These are phyloP conservation scores for Sebastes vulpes DNA, from an alignment of 2,797 vertebrate genomes.

Conservation along the genomic window DNA sequence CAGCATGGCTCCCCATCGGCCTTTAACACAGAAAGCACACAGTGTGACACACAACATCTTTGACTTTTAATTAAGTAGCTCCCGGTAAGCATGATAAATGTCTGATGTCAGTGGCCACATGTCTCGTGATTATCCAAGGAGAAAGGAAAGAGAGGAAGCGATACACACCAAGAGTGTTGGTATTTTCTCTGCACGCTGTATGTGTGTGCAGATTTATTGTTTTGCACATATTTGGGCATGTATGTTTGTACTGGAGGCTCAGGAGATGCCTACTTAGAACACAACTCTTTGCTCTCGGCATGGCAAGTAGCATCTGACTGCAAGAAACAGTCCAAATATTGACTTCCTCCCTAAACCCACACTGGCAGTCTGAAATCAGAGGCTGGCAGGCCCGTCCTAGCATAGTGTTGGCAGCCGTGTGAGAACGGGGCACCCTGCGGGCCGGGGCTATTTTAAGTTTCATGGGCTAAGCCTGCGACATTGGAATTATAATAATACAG, in stretches of 20 bases:
- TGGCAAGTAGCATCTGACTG: constrained; percentile 71
- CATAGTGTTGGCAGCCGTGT: constrained; percentile 62
- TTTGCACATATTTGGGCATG: constrained; percentile 33
- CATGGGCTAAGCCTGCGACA: constrained; percentile 43
- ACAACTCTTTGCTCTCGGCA: constrained; percentile 52
- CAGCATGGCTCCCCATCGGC: constrained; percentile 2
- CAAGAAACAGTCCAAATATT: constrained; percentile 83
- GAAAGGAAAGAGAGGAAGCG: background rate
- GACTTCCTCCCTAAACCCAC: constrained; percentile 77
- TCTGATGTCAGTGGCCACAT: constrained; percentile 13
- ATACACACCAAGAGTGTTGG: background rate
- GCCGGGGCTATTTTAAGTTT: constrained; percentile 70
- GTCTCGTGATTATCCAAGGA: constrained; percentile 21
- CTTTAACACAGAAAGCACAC: constrained; percentile 25
- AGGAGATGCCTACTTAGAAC: constrained; percentile 41
- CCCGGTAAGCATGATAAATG: constrained; percentile 29
- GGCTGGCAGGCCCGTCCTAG: constrained; percentile 51
- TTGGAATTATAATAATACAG: constrained; percentile 47
- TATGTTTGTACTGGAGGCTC: constrained; percentile 16
- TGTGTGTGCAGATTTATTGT: constrained; percentile 5
- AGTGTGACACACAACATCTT: constrained; percentile 32
- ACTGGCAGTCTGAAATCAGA: constrained; percentile 66
- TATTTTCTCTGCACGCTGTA: background rate
- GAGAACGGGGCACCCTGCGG: constrained; percentile 53
- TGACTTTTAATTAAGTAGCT: constrained; percentile 56